These are phyloP conservation scores for Toxonevra muliebris DNA, from an alignment of 2,888 invertebrate species.

Conservation along the genomic window DNA sequence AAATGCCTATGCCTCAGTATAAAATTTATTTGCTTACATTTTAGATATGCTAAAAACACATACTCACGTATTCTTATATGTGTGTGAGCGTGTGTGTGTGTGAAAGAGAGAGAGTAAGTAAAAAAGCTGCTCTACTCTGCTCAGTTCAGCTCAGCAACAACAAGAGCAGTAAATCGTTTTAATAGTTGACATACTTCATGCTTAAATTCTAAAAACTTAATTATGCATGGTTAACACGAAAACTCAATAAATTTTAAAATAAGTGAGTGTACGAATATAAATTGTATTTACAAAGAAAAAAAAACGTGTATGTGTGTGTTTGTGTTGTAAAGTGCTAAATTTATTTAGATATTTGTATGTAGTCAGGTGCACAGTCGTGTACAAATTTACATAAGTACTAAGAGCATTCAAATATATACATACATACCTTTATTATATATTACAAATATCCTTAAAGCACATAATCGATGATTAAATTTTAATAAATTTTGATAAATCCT, in stretches of 20 bases:
- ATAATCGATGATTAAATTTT: no score
- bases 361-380: no score
- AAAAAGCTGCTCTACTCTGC: background rate
- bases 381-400: no score
- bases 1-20: no score
- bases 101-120: background rate
- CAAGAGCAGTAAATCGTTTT: slow-evolving; percentile 42
- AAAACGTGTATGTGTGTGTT: background rate
- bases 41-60: background rate
- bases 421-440: no score
- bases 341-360: background rate
- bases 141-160: no score
- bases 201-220: slow-evolving; percentile 55
- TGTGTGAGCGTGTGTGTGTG: no score
- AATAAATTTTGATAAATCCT: no score
- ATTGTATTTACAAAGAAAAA: background rate
- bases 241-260: slow-evolving; percentile 61
- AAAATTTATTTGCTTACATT: no score
- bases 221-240: slow-evolving; percentile 63
- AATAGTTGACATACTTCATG: slow-evolving; percentile 46
- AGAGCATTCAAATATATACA: no score
- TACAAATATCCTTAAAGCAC: no score
- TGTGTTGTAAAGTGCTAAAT: slow-evolving; percentile 10
- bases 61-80: background rate
- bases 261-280: slow-evolving; percentile 42